A percentile compares a stretch with the other conserved stretches of the same genome.
Conservation (phyloP, 2,888 invertebrate genomes). For the Agrilus cyanescens region DNA sequence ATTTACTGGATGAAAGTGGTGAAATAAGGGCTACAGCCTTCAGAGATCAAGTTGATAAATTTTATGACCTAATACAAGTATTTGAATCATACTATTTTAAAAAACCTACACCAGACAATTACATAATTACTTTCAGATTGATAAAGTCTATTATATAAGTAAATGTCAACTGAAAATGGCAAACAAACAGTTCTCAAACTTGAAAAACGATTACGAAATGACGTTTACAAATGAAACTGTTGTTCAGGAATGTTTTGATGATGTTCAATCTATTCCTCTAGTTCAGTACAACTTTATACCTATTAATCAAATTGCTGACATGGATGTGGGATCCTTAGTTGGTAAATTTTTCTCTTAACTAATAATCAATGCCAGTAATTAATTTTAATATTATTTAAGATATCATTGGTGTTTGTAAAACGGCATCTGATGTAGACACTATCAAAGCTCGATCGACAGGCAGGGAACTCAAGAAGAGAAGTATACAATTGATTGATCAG, state of each 20-base stretch:
- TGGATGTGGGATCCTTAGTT: slow-evolving; percentile 54
- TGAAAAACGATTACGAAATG: slow-evolving; percentile 96
- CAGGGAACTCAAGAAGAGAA: slow-evolving; percentile 79
- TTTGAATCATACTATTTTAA: neutral
- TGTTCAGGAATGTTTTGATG: slow-evolving; percentile 32
- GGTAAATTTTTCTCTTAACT: slow-evolving; percentile 46
- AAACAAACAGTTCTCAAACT: slow-evolving; percentile 72
- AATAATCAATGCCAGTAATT: slow-evolving; percentile 20
- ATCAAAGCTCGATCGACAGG: slow-evolving; percentile 64
- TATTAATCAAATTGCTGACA: slow-evolving; percentile 58
- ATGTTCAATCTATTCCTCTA: slow-evolving; percentile 55
- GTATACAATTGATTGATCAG: slow-evolving; percentile 76
- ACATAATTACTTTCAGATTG: slow-evolving; percentile 29
- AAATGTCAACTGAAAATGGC: slow-evolving; percentile 81
- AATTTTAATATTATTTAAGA: slow-evolving; percentile 44
- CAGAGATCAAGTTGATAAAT: slow-evolving; percentile 77
- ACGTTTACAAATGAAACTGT: slow-evolving; percentile 58
- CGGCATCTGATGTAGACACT: slow-evolving; percentile 54
- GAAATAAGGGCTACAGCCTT: slow-evolving; percentile 91
- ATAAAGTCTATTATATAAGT: slow-evolving; percentile 79
- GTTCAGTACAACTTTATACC: slow-evolving; percentile 66
- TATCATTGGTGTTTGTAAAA: slow-evolving; percentile 79
- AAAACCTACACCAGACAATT: neutral
- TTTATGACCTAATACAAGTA: slow-evolving; percentile 78
- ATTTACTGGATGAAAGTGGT: slow-evolving; percentile 85